These are phyloP conservation scores for Nothoprocta pentlandii DNA, from an alignment of 2,113 vertebrate genomes.

Conservation along the genomic window DNA sequence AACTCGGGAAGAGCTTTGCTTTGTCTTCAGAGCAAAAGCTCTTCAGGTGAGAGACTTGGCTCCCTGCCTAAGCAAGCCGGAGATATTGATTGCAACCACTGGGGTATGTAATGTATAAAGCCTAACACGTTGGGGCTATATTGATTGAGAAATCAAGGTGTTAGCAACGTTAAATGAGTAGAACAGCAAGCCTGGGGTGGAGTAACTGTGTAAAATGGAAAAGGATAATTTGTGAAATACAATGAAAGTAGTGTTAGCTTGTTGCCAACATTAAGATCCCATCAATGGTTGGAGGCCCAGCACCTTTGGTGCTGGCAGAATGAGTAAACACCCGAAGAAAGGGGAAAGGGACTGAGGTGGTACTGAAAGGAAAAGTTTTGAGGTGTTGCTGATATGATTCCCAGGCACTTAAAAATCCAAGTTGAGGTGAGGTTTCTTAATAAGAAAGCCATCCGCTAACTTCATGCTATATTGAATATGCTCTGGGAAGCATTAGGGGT, in stretches of 20 bases:
- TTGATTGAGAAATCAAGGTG: conserved; percentile 15
- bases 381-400: not conserved
- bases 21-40: not conserved
- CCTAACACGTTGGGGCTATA: not conserved
- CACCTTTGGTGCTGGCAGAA: not conserved
- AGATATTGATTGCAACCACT: not conserved
- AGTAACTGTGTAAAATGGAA: not conserved
- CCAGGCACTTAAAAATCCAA: not conserved
- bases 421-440: not conserved
- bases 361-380: not conserved
- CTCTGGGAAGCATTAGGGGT: not conserved
- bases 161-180: not conserved
- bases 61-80: not conserved
- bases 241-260: not conserved
- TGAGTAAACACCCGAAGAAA: not conserved
- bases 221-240: not conserved
- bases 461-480: not conserved
- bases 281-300: not conserved
- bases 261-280: not conserved
- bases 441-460: not conserved
- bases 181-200: not conserved
- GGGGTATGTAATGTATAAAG: not conserved
- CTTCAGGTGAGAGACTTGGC: conserved; percentile 2
- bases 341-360: not conserved
- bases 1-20: not conserved